Base-by-base conservation (phyloP, 2,113 vertebrate genomes). In the Romanogobio albipinnatus region DNA sequence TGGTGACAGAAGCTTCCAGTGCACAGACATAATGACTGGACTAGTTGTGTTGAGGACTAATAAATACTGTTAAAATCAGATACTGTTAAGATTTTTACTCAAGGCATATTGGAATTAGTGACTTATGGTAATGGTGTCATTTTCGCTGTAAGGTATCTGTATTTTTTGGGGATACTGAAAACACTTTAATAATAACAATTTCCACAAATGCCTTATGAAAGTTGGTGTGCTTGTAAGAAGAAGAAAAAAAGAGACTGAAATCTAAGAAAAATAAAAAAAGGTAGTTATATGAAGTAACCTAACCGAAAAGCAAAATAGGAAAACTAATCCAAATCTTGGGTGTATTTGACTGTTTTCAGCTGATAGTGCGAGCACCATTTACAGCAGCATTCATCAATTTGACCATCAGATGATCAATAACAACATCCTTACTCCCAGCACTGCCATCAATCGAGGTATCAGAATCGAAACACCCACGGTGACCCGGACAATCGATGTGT, bases 401-500 rank as follows among this genome's bases (percentile, higher is more conserved):
- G 85, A 86, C 87, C 85, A 86, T 92, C 87, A 76, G 74, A 85
- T 90, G 90, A 88, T 94, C 94, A 92, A 95, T 94, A 89, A 53
- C 78, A 92, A 29, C 77, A 86, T 92, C 90, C 90, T 90, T 90
- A 92, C 90, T 92, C 90, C 89, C 81, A 91, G 92, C 90, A 85
- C 88, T 84, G 90, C 93, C 93, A 95, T 95, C 94, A 94, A 95
- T 94, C 91, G 91, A 90, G 91, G 90, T 93, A 94, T 95, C 93
- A 92, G 94, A 94, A 95, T 92, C 89, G 92, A 94, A 95, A 94
- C 91, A 93, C 91, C 77, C 93, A 90, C 86, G 86, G 92, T 91
- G 92, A 93, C 93, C 92, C 92, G 93, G 92, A 94, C 92, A 91
- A 94, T 95, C 94, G 92, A 94, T 94, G 88, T 86, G 85, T 80